Base-by-base conservation (phyloP, 2,113 vertebrate species). In the Oncorhynchus mykiss region DNA sequence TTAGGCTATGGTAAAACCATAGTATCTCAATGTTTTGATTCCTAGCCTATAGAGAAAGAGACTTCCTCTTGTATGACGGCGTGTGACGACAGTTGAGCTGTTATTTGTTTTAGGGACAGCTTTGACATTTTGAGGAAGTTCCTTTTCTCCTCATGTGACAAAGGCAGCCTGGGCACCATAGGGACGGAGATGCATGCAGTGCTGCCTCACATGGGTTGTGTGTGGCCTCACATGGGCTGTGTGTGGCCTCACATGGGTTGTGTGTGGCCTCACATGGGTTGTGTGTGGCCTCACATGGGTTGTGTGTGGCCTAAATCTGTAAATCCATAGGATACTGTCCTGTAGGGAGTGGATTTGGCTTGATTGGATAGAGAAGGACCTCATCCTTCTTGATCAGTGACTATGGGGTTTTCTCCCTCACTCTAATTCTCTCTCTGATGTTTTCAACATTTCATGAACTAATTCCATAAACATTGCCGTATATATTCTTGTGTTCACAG, bases 51-150 rank as follows among this genome's bases (percentile, higher is more conserved):
- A n/a, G n/a, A 9, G 18, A 62, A 62, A 62, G 59, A 22, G 59
- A 9, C 51, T 16, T 22, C 20, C 14, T n/a, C 11, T 29, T 14
- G 8, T 24, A 66, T 27, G 9, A 66, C 12, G 2, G 64, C 2
- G 4, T 29, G 13, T 67, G 24, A 29, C 5, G 3, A 12, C 25
- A 67, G 65, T 67, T 54, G 75, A 85, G 82, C 80, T 64, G 70
- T 68, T 82, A 39, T 86, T 86, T 87, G 85, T 84, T 89, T 76
- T n/a, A 34, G 34, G 20, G 18, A 22, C 27, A 2, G 27, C 27
- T 34, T 5, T 69, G 22, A 54, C 83, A 83, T 88, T 88, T 78
- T 85, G 83, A 87, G 79, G 85, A 91, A 91, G 84, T 86, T 68
- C 77, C 84, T 86, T 83, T 85, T 85, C 84, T 84, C 84, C 84